Conservation (phyloP, 2,888 invertebrate genomes). For the Spilarctia lutea region DNA sequence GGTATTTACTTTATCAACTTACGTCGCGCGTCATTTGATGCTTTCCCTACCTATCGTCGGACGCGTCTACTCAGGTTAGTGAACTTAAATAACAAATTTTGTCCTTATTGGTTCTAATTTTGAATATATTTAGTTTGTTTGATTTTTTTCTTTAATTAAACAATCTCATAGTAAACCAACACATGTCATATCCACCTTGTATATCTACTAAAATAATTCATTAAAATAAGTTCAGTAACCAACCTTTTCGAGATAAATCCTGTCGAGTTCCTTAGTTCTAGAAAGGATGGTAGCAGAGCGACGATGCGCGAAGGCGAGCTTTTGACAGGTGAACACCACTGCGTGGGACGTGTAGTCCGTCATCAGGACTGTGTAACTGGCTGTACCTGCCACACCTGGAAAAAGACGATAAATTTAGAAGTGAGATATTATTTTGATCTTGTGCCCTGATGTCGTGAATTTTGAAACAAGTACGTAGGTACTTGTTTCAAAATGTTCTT, state of each 20-base stretch:
- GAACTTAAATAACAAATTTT: too few relatives aligned
- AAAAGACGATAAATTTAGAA: not conserved
- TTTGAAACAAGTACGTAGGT: not conserved
- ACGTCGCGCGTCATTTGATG: too few relatives aligned
- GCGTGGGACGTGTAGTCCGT: constrained; percentile 92
- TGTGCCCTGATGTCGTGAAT: not conserved
- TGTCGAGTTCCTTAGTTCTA: constrained; percentile 90
- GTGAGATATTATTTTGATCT: not conserved
- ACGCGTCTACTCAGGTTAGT: too few relatives aligned
- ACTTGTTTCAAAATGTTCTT: too few relatives aligned
- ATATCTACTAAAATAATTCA: too few relatives aligned
- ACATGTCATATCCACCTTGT: too few relatives aligned
- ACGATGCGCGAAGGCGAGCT: constrained; percentile 90
- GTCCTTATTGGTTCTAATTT: too few relatives aligned
- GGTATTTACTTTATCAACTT: too few relatives aligned
- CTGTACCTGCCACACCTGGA: constrained; percentile 90
- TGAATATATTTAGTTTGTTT: too few relatives aligned
- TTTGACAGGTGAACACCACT: constrained; percentile 93
- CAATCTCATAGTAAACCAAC: too few relatives aligned
- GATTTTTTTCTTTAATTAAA: too few relatives aligned
- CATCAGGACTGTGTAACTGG: constrained; percentile 90
- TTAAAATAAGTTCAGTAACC: not conserved
- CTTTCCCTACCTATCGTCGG: too few relatives aligned
- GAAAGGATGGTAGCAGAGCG: constrained; percentile 94
- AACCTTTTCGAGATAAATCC: constrained; percentile 90